phyloP scores from a whole-genome alignment of 2,888 invertebrate species.

The Brassicogethes aeneus region DNA sequence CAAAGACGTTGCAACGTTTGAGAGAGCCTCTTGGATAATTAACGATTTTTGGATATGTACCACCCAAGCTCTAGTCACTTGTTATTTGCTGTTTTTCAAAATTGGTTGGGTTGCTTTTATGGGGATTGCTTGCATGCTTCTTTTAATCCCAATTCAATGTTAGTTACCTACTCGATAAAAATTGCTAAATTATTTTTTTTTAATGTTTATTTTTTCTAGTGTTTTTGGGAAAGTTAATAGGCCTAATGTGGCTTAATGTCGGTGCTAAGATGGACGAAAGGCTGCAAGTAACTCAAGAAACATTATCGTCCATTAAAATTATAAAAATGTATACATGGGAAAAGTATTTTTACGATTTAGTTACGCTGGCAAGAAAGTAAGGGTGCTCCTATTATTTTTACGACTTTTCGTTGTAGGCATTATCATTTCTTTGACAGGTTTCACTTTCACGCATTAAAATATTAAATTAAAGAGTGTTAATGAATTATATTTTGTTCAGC shows the following conservation, averaged over 20 bases:
- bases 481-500: too few relatives aligned
- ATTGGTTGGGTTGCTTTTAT: constrained; percentile 46
- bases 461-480: too few relatives aligned
- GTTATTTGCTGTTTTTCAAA: constrained; percentile 61
- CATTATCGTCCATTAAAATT: constrained; percentile 26
- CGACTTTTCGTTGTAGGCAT: too few relatives aligned
- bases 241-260: constrained; percentile 18
- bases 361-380: constrained; percentile 45
- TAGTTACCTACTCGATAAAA: constrained; percentile 12
- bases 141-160: constrained; percentile 41
- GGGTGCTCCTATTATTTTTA: too few relatives aligned
- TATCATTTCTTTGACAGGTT: too few relatives aligned
- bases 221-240: constrained; percentile 20
- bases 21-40: constrained; percentile 74
- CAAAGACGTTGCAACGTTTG: constrained; percentile 87
- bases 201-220: too few relatives aligned
- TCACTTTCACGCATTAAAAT: too few relatives aligned
- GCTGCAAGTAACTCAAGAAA: constrained; percentile 26
- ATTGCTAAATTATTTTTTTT: too few relatives aligned
- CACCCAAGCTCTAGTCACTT: constrained; percentile 68
- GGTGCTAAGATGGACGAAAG: constrained; percentile 31
- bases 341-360: constrained; percentile 37
- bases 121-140: constrained; percentile 44
- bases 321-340: constrained; percentile 33
- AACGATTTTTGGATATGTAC: constrained; percentile 92